Evolutionary conservation across 2,797 vertebrate species (phyloP), one percentile per base, ranked within the genome.

Genomic region (Sternotherus odoratus): DNA sequence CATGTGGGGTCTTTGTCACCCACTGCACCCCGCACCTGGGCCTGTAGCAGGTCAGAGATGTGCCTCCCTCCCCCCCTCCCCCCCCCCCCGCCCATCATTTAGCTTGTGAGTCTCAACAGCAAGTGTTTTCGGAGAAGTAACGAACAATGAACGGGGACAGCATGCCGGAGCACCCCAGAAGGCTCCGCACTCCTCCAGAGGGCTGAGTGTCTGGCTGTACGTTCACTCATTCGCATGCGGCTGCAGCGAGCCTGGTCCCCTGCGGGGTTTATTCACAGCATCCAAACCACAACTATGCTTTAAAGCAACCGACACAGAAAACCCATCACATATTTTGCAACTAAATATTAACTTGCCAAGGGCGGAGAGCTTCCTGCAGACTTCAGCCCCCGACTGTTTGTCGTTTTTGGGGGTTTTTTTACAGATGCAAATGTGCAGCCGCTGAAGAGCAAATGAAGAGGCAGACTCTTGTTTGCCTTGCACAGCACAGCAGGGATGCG

Each of bases 151-250:
- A 66, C 3, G 9, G 36, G n/a, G 66, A 23, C n/a, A 69, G 36
- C 39, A 5, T 12, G 21, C n/a, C 19, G 63, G 50, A 80, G 30
- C 30, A 21, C 19, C 39, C 48, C 63, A 9, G 72, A 39, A 33
- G 36, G 36, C 54, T 85, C 23, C 91, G 82, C 82, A 36, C n/a
- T 66, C 16, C 77, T 53, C 57, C 0, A 0, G 28, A 33, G 82
- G 51, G 72, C 83, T 69, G 86, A 28, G 33, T 19, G 43, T 77
- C 74, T 10, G 9, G 78, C 43, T 33, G 21, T 24, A 6, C 63
- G 21, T 0, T 87, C 87, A 48, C n/a, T 77, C 79, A 2, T 28
- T 48, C 0, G 0, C 5, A 28, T 23, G 39, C 0, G 0, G 21
- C 24, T 6, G 2, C 0, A 0, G 48, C 1, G 15, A 80, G 12